Evolutionary conservation across 1,140 invertebrate genomes (phyloP).

Genomic region (Adelges cooleyi): DNA sequence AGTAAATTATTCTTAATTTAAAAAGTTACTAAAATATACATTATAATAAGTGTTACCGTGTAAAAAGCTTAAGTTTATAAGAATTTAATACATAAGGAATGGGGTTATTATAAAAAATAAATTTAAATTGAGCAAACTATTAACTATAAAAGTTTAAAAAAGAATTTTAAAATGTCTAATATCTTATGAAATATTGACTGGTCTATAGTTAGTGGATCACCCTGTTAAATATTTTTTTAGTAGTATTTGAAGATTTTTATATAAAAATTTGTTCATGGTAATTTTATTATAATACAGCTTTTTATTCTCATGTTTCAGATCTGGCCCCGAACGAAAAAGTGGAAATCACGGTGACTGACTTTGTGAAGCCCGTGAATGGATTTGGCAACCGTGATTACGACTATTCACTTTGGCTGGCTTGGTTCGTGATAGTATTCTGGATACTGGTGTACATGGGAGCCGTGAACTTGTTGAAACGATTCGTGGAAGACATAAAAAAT

Average conservation of each 20-base stretch:
- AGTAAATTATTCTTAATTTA: no score
- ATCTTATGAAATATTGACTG: no score
- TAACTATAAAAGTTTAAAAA: no score
- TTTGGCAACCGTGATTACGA: constrained; percentile 60
- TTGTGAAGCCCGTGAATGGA: constrained; percentile 64
- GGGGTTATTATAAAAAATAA: no score
- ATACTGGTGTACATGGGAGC: background rate
- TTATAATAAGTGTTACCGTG: no score
- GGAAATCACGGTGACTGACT: constrained; percentile 63
- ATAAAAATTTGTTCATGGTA: background rate
- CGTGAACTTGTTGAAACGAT: constrained; percentile 53
- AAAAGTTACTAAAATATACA: no score
- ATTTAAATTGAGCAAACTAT: no score
- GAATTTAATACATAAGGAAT: no score
- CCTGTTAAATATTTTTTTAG: no score
- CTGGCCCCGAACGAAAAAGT: constrained; percentile 49
- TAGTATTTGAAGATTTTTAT: background rate
- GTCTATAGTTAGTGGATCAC: no score
- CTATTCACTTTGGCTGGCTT: constrained; percentile 68
- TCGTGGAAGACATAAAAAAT: constrained; percentile 71
- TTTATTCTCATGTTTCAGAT: constrained; percentile 42
- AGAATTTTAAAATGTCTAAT: no score
- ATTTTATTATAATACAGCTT: constrained; percentile 13
- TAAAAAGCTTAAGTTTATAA: no score
- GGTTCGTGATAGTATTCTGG: constrained; percentile 60